Evolutionary conservation across 2,888 invertebrate species (phyloP).

Genomic region (Pyrochroa serraticornis): DNA sequence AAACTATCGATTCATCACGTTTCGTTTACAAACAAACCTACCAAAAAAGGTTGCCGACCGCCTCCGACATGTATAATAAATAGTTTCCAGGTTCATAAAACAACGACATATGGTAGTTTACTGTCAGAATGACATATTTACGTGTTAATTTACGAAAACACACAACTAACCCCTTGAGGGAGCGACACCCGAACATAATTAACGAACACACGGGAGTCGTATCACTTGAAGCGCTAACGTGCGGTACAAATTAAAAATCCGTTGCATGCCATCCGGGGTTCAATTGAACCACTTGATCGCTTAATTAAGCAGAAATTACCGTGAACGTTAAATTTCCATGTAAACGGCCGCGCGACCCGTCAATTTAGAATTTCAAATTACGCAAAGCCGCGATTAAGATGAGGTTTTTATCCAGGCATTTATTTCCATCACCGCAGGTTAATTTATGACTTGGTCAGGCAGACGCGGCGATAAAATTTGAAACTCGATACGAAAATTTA

Average conservation of each 20-base stretch:
- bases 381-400: too few species aligned
- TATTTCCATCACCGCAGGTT: neutral
- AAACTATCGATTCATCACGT: too few species aligned
- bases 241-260: neutral
- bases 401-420: too few species aligned
- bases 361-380: neutral
- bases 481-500: conserved; percentile 14
- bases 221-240: too few species aligned
- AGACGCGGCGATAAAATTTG: conserved; percentile 11
- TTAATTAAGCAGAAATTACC: conserved; percentile 1
- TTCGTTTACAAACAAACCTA: conserved; percentile 9
- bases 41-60: too few species aligned
- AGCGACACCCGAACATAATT: too few species aligned
- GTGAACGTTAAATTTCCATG: neutral
- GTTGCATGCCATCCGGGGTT: too few species aligned
- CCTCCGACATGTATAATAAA: too few species aligned
- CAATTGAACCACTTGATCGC: too few species aligned
- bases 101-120: conserved; percentile 17
- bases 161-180: too few species aligned
- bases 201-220: neutral
- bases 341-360: too few species aligned
- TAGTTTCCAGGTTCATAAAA: neutral
- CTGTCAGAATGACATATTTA: conserved; percentile 14
- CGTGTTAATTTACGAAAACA: conserved; percentile 23
- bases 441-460: conserved; percentile 6